Conservation (phyloP, 2,888 invertebrate species). For the Helobdella robusta region DNA sequence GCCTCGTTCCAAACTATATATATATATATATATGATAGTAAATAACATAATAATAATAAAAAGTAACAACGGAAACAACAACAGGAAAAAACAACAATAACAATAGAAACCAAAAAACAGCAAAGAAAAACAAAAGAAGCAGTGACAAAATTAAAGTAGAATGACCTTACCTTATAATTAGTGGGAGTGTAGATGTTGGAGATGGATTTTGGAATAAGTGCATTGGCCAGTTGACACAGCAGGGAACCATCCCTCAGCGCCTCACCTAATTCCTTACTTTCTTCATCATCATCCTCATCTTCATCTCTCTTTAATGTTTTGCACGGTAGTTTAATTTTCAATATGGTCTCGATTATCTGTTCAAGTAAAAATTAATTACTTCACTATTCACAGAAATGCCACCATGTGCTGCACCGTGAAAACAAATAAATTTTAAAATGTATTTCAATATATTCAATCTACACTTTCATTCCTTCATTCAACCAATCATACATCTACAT, state of each 20-base stretch:
- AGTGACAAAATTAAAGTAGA: neutral
- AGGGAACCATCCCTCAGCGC: constrained; percentile 84
- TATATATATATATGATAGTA: neutral
- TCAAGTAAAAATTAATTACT: no score
- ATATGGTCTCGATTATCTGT: constrained; percentile 72
- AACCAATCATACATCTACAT: no score
- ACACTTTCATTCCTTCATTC: no score
- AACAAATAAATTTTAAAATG: no score
- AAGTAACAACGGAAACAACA: neutral
- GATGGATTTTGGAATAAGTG: constrained; percentile 78
- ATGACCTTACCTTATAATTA: constrained; percentile 44
- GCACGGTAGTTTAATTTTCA: constrained; percentile 77
- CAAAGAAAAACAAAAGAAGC: neutral
- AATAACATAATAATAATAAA: neutral
- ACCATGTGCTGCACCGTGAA: no score
- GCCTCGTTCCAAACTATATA: no score
- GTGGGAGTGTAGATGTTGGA: constrained; percentile 83
- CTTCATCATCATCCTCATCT: no score
- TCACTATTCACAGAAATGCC: no score
- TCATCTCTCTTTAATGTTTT: no score
- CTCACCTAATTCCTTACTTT: constrained; percentile 62
- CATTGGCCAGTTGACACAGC: constrained; percentile 84
- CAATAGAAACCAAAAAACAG: neutral
- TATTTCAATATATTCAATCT: no score
- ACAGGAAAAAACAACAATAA: neutral